phyloP scores from a whole-genome alignment of 2,888 invertebrate species.

The Drosophila trichaetosa region DNA sequence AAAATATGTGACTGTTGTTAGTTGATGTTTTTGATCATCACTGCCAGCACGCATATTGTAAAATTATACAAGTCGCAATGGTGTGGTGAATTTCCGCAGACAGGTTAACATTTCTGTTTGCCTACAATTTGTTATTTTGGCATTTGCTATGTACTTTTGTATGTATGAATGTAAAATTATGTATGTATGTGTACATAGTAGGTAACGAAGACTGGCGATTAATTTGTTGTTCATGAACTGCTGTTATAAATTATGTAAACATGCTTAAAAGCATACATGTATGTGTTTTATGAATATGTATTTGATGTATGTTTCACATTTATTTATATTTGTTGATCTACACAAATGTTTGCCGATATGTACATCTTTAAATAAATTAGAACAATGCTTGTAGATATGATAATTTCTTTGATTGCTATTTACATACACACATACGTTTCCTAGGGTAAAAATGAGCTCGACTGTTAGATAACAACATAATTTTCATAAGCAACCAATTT shows the following conservation, averaged over 20 bases:
- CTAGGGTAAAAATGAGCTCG: not conserved
- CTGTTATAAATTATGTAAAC: constrained; percentile 7
- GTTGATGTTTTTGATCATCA: constrained; percentile 26
- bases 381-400: not conserved
- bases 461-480: not conserved
- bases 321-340: not conserved
- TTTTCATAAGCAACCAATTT: not conserved
- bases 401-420: not conserved
- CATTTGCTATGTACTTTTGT: not conserved
- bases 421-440: not conserved
- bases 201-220: constrained; percentile 15
- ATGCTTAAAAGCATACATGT: not conserved
- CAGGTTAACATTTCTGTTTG: constrained; percentile 60
- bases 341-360: not conserved
- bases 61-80: constrained; percentile 23
- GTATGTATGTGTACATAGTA: constrained; percentile 1
- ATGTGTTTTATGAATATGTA: not conserved
- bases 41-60: constrained; percentile 34
- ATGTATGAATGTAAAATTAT: not conserved
- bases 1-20: constrained; percentile 14
- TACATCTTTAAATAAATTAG: not conserved
- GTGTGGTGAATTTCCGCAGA: constrained; percentile 62
- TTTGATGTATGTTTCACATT: not conserved
- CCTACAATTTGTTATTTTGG: constrained; percentile 46
- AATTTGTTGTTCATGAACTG: constrained; percentile 20